These are phyloP conservation scores for Eumerus sabulonum DNA, from an alignment of 2,888 invertebrate species.

Conservation along the genomic window DNA sequence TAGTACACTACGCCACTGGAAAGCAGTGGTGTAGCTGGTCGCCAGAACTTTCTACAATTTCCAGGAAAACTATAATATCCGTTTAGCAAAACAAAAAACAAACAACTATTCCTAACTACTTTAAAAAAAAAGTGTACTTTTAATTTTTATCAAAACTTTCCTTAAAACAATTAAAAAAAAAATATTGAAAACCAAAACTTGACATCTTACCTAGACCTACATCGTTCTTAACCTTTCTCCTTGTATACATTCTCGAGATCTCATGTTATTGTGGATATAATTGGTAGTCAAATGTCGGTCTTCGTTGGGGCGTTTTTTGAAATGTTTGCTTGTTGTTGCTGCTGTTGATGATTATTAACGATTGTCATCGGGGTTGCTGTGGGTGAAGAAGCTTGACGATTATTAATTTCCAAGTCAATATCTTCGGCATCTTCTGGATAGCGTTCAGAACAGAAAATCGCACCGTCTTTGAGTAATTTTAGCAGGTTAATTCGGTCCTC, in stretches of 20 bases:
- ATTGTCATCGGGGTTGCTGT: constrained; percentile 70
- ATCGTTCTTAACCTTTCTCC: constrained; percentile 69
- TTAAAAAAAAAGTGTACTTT: too few relatives aligned
- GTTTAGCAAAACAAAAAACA: neutral
- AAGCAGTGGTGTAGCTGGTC: too few relatives aligned
- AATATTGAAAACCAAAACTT: constrained; percentile 32
- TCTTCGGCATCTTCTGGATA: constrained; percentile 78
- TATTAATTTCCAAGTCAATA: constrained; percentile 76
- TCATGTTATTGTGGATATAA: constrained; percentile 77
- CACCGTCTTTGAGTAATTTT: constrained; percentile 82
- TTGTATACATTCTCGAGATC: constrained; percentile 73
- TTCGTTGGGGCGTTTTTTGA: constrained; percentile 38
- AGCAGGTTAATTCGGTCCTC: constrained; percentile 92
- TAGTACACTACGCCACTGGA: too few relatives aligned
- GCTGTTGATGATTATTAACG: constrained; percentile 71
- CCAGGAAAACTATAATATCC: too few relatives aligned
- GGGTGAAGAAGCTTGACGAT: constrained; percentile 54
- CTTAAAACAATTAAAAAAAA: neutral
- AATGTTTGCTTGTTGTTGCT: constrained; percentile 66
- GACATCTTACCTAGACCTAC: constrained; percentile 55
- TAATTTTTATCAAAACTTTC: constrained; percentile 13
- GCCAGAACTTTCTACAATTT: too few relatives aligned
- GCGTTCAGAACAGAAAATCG: constrained; percentile 77
- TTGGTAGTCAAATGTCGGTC: constrained; percentile 78
- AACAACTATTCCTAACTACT: constrained; percentile 38